Conservation (phyloP, 2,113 vertebrate genomes). For the Dicrurus megarhynchus region DNA sequence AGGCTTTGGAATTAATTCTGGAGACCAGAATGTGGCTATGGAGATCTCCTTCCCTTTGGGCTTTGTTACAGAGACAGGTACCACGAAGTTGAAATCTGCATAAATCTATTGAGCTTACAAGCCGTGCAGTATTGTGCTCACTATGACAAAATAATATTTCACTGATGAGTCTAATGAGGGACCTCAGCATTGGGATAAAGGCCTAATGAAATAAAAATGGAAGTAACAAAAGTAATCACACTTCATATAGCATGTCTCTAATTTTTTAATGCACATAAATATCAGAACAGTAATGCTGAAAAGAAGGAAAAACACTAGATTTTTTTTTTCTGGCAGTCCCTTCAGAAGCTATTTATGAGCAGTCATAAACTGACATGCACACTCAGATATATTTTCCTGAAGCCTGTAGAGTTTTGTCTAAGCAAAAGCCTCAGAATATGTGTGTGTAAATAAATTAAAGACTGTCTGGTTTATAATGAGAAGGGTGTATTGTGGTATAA, state of each 20-base stretch:
- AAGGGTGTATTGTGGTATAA: not conserved
- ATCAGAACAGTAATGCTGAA: not conserved
- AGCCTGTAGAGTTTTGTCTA: not conserved
- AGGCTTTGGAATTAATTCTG: not conserved
- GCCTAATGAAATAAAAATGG: not conserved
- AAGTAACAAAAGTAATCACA: not conserved
- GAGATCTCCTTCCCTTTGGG: not conserved
- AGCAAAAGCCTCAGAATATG: not conserved
- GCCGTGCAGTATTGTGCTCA: not conserved
- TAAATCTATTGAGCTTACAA: not conserved
- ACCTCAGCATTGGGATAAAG: not conserved
- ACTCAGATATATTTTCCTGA: not conserved
- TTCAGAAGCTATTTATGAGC: not conserved
- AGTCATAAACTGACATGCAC: not conserved
- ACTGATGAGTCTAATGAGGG: not conserved
- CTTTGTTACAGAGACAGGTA: not conserved
- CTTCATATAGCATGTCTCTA: not conserved
- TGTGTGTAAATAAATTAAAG: not conserved
- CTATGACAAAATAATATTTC: not conserved
- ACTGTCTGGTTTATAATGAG: constrained; percentile 10
- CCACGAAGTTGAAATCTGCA: not conserved
- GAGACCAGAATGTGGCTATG: not conserved
- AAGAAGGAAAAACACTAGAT: not conserved
- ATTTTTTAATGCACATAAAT: not conserved
- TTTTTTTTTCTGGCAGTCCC: not conserved